Evolutionary conservation across 2,113 vertebrate species (phyloP).

Genomic region (Tautogolabrus adspersus): DNA sequence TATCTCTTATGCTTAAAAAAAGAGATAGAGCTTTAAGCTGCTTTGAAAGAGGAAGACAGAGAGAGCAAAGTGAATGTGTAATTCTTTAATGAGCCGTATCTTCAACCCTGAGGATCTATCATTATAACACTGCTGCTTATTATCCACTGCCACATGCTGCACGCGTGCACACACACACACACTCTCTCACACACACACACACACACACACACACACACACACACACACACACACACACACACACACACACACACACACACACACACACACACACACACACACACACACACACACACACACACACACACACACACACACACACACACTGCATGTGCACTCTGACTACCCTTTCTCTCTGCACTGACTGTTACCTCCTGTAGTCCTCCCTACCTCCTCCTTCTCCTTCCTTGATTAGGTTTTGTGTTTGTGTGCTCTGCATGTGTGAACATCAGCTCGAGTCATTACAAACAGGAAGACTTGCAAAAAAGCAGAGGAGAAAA

Average conservation of each 20-base stretch:
- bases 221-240: constrained; percentile 13
- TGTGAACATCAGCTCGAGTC: background rate
- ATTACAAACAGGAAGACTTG: constrained; percentile 6
- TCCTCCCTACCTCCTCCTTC: background rate
- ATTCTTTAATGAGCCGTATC: constrained; percentile 69
- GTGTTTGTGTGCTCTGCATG: background rate
- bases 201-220: constrained; percentile 19
- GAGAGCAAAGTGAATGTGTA: constrained; percentile 66
- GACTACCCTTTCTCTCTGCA: constrained; percentile 30
- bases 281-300: constrained; percentile 15
- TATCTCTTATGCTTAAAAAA: too few species aligned
- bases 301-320: constrained; percentile 22
- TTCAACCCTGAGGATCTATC: constrained; percentile 50
- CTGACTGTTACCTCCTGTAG: constrained; percentile 28
- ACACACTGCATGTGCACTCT: constrained; percentile 25
- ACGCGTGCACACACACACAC: constrained; percentile 25
- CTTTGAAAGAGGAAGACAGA: constrained; percentile 26
- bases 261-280: constrained; percentile 17
- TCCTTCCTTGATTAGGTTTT: background rate
- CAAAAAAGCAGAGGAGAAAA: too few species aligned
- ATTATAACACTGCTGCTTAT: constrained; percentile 58
- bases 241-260: constrained; percentile 19
- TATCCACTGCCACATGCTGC: constrained; percentile 49
- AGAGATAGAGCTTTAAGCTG: background rate
- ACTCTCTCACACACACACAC: constrained; percentile 19